These are phyloP conservation scores for Podocnemis expansa DNA, from an alignment of 2,113 vertebrate species.

Conservation along the genomic window DNA sequence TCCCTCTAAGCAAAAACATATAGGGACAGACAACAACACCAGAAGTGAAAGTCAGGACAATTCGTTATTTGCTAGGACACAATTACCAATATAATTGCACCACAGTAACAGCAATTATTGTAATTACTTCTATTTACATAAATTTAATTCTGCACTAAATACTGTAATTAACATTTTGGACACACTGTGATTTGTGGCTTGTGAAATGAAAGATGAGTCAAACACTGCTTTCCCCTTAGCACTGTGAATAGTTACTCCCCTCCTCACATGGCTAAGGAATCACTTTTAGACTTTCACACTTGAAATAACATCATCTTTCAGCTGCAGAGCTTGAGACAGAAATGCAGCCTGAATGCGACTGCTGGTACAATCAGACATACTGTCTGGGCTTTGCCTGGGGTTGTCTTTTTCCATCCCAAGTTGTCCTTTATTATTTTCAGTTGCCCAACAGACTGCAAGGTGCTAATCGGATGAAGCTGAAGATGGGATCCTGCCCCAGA, in stretches of 20 bases:
- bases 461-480: not conserved
- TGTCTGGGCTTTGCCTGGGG: not conserved
- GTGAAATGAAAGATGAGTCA: constrained; percentile 12
- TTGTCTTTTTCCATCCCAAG: not conserved
- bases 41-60: not conserved
- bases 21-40: not conserved
- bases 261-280: constrained; percentile 10
- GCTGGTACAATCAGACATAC: not conserved
- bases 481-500: not conserved
- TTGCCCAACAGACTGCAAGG: not conserved
- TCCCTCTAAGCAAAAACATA: not conserved
- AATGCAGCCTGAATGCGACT: not conserved
- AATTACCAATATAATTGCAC: constrained; percentile 43
- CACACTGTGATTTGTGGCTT: constrained; percentile 36
- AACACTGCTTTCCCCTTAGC: not conserved
- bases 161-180: constrained; percentile 45
- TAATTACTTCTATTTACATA: constrained; percentile 65
- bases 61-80: constrained; percentile 26
- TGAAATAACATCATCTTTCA: not conserved
- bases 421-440: not conserved
- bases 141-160: constrained; percentile 38
- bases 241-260: not conserved
- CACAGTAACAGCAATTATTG: constrained; percentile 54
- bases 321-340: not conserved
- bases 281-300: not conserved